These are phyloP conservation scores for Pseudois nayaur DNA, from an alignment of 2,113 vertebrate genomes.

Conservation along the genomic window DNA sequence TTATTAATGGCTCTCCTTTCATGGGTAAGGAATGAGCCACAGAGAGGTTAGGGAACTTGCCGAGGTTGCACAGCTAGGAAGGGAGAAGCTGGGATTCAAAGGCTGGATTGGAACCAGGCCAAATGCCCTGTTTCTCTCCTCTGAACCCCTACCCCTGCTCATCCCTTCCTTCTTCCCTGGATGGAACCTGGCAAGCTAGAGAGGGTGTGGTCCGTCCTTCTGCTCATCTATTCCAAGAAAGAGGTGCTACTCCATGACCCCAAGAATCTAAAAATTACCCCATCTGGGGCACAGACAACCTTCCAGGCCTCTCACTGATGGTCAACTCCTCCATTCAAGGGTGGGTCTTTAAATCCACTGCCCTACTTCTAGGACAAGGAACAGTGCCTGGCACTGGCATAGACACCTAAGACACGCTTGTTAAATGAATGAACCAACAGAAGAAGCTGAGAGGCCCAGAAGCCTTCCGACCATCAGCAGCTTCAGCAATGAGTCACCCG, in stretches of 20 bases:
- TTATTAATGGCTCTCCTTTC: neutral
- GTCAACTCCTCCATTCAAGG: neutral
- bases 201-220: neutral
- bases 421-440: neutral
- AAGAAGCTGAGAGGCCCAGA: neutral
- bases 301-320: neutral
- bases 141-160: neutral
- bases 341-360: neutral
- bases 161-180: neutral
- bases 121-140: neutral
- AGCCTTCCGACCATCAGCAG: too few species aligned
- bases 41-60: neutral
- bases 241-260: neutral
- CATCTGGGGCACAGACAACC: neutral
- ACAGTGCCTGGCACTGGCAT: neutral
- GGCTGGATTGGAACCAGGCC: neutral
- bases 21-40: neutral
- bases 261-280: neutral
- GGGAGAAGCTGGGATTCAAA: neutral
- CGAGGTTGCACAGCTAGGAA: neutral
- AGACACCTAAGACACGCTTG: neutral
- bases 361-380: neutral
- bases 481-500: neutral
- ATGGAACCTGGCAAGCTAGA: neutral
- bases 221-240: neutral